These are phyloP conservation scores for Trachelipus rathkii DNA, from an alignment of 1,140 invertebrate species.

Conservation along the genomic window DNA sequence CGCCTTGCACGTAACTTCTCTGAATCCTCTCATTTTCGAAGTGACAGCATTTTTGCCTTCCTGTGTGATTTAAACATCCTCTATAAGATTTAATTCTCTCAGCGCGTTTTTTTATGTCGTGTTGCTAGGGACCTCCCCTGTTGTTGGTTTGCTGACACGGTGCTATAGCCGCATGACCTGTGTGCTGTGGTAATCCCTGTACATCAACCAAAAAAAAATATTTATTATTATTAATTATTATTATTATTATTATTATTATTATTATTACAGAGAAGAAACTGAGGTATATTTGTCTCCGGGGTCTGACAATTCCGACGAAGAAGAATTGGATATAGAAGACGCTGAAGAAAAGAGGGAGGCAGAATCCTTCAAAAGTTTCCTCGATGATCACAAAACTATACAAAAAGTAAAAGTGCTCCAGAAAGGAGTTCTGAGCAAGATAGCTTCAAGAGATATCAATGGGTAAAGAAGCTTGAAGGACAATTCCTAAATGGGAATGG, in stretches of 20 bases:
- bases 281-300: constrained; percentile 30
- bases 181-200: too few species aligned
- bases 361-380: constrained; percentile 50
- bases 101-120: too few species aligned
- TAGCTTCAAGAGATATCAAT: not conserved
- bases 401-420: not conserved
- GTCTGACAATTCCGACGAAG: constrained; percentile 25
- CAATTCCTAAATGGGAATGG: too few species aligned
- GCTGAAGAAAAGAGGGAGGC: constrained; percentile 49
- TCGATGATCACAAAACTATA: constrained; percentile 46
- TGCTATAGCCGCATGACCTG: too few species aligned
- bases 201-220: too few species aligned
- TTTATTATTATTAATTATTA: constrained; percentile 35
- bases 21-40: too few species aligned
- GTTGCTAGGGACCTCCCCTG: too few species aligned
- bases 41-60: too few species aligned
- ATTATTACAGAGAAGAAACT: constrained; percentile 39
- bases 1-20: too few species aligned
- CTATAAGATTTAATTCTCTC: too few species aligned
- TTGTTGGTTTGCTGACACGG: too few species aligned
- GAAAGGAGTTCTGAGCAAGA: not conserved
- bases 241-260: not conserved
- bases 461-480: not conserved
- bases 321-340: constrained; percentile 41
- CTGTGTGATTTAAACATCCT: too few species aligned